Conservation (phyloP, 2,888 invertebrate genomes). For the Andrena trimmerana region DNA sequence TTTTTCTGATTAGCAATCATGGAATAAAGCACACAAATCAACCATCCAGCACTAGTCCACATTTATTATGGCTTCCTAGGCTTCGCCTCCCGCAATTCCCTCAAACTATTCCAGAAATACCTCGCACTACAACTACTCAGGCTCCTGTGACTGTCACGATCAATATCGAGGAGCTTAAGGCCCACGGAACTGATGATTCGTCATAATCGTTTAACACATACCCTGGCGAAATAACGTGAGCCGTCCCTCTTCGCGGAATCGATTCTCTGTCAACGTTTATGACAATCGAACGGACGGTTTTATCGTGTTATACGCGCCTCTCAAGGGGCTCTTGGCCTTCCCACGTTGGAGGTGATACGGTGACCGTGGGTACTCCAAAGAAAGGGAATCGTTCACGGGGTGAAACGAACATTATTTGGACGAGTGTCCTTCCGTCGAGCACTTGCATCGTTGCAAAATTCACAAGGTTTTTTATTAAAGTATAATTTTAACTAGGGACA, state of each 20-base stretch:
- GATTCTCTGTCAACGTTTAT: slow-evolving; percentile 34
- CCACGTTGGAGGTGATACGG: slow-evolving; percentile 8
- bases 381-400: background rate
- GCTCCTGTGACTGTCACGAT: slow-evolving; percentile 2
- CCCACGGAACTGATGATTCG: slow-evolving; percentile 32
- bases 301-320: slow-evolving; percentile 11
- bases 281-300: slow-evolving; percentile 18
- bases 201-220: slow-evolving; percentile 39
- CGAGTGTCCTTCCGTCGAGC: background rate
- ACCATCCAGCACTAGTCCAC: background rate
- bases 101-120: slow-evolving; percentile 24
- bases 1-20: background rate
- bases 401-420: background rate
- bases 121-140: background rate
- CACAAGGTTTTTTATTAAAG: background rate
- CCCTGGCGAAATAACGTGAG: slow-evolving; percentile 12
- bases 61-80: background rate
- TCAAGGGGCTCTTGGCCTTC: slow-evolving; percentile 7
- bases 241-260: background rate
- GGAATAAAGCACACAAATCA: background rate
- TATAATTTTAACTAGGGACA: too few relatives aligned
- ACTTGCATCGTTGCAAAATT: slow-evolving; percentile 11
- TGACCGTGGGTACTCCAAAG: slow-evolving; percentile 56
- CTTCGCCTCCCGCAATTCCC: background rate
- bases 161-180: slow-evolving; percentile 21